Evolutionary conservation across 2,113 vertebrate species (phyloP).

Genomic region (Cololabis saira): DNA sequence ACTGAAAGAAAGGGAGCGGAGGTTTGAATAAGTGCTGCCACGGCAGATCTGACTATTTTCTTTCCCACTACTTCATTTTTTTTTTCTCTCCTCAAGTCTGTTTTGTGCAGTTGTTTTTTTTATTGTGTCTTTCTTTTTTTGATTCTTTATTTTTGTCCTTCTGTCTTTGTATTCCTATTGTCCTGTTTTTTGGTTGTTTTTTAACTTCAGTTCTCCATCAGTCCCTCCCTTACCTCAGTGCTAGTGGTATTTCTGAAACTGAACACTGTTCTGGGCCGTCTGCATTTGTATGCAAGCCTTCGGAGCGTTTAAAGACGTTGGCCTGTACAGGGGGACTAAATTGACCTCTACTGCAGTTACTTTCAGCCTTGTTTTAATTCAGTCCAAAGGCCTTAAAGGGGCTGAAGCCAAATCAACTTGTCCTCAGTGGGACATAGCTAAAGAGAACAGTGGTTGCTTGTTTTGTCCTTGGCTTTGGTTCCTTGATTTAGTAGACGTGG

Average conservation of each 20-base stretch:
- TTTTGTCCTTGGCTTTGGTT: constrained; percentile 65
- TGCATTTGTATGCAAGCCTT: constrained; percentile 19
- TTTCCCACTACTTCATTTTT: constrained; percentile 44
- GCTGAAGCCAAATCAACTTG: constrained; percentile 51
- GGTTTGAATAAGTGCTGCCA: constrained; percentile 73
- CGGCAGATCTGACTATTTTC: constrained; percentile 71
- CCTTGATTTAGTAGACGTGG: constrained; percentile 38
- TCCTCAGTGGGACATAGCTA: constrained; percentile 56
- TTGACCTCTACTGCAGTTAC: constrained; percentile 52
- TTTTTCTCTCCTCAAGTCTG: constrained; percentile 14
- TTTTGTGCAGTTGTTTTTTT: constrained; percentile 15
- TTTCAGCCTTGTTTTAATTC: constrained; percentile 54
- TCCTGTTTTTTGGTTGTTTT: background rate
- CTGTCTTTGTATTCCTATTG: background rate
- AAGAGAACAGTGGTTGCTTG: constrained; percentile 73
- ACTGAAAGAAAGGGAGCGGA: constrained; percentile 61
- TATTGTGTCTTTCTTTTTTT: constrained; percentile 5
- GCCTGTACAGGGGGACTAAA: constrained; percentile 43
- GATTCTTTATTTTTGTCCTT: background rate
- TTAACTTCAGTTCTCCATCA: constrained; percentile 11
- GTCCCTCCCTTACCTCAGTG: constrained; percentile 13
- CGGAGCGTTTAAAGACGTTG: constrained; percentile 46
- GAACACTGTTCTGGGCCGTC: constrained; percentile 23
- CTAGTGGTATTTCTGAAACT: constrained; percentile 34
- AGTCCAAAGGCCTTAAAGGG: constrained; percentile 52